phyloP scores from a whole-genome alignment of 2,797 vertebrate genomes.

The Bradypodion pumilum region DNA sequence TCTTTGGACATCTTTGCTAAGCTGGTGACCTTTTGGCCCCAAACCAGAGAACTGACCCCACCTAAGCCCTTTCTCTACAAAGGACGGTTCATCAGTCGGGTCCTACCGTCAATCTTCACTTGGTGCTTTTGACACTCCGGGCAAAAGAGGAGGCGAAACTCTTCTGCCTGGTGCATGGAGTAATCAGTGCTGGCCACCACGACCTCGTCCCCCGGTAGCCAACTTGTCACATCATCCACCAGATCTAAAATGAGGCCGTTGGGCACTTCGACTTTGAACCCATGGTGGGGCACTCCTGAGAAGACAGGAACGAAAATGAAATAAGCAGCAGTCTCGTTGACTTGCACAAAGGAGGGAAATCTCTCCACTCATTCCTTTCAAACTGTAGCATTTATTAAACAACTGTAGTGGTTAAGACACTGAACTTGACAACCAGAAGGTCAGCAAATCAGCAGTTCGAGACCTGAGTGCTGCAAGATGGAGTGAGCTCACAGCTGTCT shows the following conservation, averaged over 20 bases:
- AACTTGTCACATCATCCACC: constrained; percentile 72
- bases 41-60: not conserved
- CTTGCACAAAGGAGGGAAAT: not conserved
- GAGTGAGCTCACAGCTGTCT: no score
- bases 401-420: no score
- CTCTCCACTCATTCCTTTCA: no score
- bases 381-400: no score
- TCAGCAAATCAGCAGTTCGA: no score
- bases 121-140: constrained; percentile 78
- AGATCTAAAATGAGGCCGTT: constrained; percentile 81
- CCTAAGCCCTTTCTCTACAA: not conserved
- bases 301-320: not conserved
- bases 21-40: accelerated
- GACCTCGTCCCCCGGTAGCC: constrained; percentile 71
- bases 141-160: constrained; percentile 76
- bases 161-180: constrained; percentile 78
- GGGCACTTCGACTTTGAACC: constrained; percentile 65
- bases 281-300: constrained; percentile 61
- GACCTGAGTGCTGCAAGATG: no score
- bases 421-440: no score
- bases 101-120: constrained; percentile 85
- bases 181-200: constrained; percentile 75
- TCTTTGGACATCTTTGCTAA: not conserved
- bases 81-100: not conserved
- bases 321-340: not conserved